These are phyloP conservation scores for Polyergus mexicanus DNA, from an alignment of 1,140 invertebrate genomes.

Conservation along the genomic window DNA sequence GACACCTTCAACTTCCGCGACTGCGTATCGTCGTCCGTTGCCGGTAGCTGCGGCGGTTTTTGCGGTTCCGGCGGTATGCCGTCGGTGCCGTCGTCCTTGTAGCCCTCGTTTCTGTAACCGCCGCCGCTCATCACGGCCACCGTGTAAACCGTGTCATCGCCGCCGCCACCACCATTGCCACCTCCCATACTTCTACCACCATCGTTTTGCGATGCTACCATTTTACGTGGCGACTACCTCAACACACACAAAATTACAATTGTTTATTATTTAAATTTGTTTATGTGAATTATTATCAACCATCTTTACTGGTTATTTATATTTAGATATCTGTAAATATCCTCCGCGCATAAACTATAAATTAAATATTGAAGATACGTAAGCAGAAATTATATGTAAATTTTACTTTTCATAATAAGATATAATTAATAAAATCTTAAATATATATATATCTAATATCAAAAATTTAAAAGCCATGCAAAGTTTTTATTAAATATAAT, in stretches of 20 bases:
- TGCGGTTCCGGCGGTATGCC: slow-evolving; percentile 85
- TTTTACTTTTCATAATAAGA: background rate
- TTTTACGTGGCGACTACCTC: slow-evolving; percentile 84
- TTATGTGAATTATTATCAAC: background rate
- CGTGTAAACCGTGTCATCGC: slow-evolving; percentile 84
- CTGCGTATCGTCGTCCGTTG: slow-evolving; percentile 88
- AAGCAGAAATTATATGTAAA: background rate
- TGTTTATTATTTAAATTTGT: background rate
- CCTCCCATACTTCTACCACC: slow-evolving; percentile 81
- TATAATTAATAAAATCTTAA: no score
- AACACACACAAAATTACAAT: background rate
- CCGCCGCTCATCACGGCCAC: slow-evolving; percentile 87
- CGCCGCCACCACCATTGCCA: slow-evolving; percentile 67
- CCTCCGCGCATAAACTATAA: no score
- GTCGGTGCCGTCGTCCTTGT: slow-evolving; percentile 88
- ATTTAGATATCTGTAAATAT: background rate
- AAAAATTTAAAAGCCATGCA: background rate
- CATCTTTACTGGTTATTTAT: background rate
- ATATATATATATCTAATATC: no score
- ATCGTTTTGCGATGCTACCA: slow-evolving; percentile 84
- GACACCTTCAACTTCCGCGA: slow-evolving; percentile 92
- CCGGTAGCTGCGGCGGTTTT: slow-evolving; percentile 89
- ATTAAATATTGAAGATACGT: background rate
- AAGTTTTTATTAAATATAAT: slow-evolving; percentile 16
- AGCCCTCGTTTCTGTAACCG: slow-evolving; percentile 90